Base-by-base conservation (phyloP, 1,140 invertebrate species). In the Saccostrea echinata region DNA sequence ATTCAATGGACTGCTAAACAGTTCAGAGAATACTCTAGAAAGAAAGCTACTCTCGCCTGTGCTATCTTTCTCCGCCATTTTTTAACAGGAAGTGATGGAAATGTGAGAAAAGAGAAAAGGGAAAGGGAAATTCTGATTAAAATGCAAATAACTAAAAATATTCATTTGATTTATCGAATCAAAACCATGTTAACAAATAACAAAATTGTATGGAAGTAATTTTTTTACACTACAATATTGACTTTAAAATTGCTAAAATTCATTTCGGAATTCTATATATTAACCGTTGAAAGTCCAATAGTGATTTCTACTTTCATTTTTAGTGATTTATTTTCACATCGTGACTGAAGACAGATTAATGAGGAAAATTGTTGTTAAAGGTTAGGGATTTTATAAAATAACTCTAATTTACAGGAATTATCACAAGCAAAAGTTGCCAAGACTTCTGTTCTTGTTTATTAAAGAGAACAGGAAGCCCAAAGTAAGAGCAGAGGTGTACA, bases 1-100 rank as follows among this genome's bases (percentile, higher is more conserved):
- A 95, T 98, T 98, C 84, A 98, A 90, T 4, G 98, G 98, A 90
- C 92, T 93, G 9, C 91, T 90, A 85, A 93, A 89, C 21, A 93
- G 86, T 88, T 93, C 93, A 51, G 91, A 88, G 0, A 90, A 61
- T 80, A 93, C 88, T 35, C 90, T 91, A 52, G 89, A 33, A 12
- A 92, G 24, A 61, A 92, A 90, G 33, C 84, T 80, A 80, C 88
- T 88, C 89, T 87, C 89, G 24, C 24, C 27, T n/a, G n/a, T 12
- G 21, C 81, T 52, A 52, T 51, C 27, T 24, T 43, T 35, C 18
- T 43, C 52, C 52, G 43, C 43, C 43, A 51, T 83, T 24, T 9
- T 81, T 27, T 30, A 76, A 76, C 68, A 76, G 68, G 68, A 76
- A 76, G 27, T 76, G 68, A 76, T 13, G 68, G 13, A 71, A 27